phyloP scores from a whole-genome alignment of 2,888 invertebrate genomes.

The Cephonodes hylas region DNA sequence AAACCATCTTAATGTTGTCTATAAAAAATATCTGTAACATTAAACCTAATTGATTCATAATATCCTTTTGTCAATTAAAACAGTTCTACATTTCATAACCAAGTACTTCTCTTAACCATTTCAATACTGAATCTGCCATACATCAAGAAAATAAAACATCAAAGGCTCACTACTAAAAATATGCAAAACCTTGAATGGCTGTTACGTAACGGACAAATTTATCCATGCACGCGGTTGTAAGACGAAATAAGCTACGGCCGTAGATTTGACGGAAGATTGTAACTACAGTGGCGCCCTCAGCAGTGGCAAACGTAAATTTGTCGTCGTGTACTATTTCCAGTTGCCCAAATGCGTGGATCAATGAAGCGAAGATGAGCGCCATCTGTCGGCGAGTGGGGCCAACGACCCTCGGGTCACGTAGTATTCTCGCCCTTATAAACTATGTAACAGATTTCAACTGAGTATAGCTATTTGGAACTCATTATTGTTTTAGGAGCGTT shows the following conservation, averaged over 20 bases:
- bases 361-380: slow-evolving; percentile 54
- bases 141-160: neutral
- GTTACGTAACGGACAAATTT: neutral
- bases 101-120: no score
- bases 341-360: slow-evolving; percentile 53
- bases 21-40: no score
- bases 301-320: neutral
- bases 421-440: neutral
- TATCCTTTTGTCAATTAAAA: no score
- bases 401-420: slow-evolving; percentile 28
- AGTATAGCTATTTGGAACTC: neutral
- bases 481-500: neutral
- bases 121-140: neutral
- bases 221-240: neutral
- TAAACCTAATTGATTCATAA: no score
- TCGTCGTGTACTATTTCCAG: slow-evolving; percentile 47
- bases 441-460: neutral
- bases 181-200: neutral
- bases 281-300: neutral
- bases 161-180: neutral
- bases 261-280: neutral
- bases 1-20: no score
- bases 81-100: no score
- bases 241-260: neutral
- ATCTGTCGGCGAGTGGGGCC: slow-evolving; percentile 47